Evolutionary conservation across 2,888 invertebrate genomes (phyloP), one percentile per base, ranked within the genome.

Genomic region (Chloroclystis v-ata): DNA sequence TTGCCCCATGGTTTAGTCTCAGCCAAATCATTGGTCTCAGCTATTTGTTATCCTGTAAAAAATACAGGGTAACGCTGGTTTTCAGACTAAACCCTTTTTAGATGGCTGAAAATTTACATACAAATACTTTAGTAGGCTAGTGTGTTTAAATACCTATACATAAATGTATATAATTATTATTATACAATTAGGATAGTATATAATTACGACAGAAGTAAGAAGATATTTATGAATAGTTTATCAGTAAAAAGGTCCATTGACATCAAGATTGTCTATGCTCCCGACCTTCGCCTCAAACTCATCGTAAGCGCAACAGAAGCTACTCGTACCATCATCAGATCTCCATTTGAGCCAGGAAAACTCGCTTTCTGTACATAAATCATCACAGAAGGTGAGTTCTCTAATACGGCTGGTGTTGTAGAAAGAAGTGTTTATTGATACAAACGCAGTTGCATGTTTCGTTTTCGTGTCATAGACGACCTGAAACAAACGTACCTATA

Each of bases 261-360:
- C 30, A 28, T 49, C 37, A 8, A 54, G 50, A 0, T 50, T 43
- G 0, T 75, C 73, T 38, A 82, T 52, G 46, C 63, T 59, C 8
- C 59, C 30, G 1, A 82, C 54, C 28, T 51, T 49, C 0, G 52
- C 25, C 0, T 52, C 35, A 13, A 85, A 82, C 0, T 81, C 65
- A 0, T 72, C 28, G 42, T 83, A 87, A 12, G 61, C 61, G 10
- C 86, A 87, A 38, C 85, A 85, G 45, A 85, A 86, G 48, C 85
- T 85, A 26, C 71, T 71, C 0, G 82, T 79, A 0, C 72, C 82
- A 16, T 85, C 84, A 12, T 69, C 74, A 0, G 72, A 53, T 1
- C 80, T 70, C 86, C 86, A 86, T 43, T 28, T 69, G 11, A 87
- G 45, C 86, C 86, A 87, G 0, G 65, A 54, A 48, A 59, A 78